Percentiles rank a stretch among this genome's conserved stretches.
These are phyloP conservation scores for Actinernus sp. DNA, from an alignment of 92 coral and sea anemone species.

Conservation along the genomic window DNA sequence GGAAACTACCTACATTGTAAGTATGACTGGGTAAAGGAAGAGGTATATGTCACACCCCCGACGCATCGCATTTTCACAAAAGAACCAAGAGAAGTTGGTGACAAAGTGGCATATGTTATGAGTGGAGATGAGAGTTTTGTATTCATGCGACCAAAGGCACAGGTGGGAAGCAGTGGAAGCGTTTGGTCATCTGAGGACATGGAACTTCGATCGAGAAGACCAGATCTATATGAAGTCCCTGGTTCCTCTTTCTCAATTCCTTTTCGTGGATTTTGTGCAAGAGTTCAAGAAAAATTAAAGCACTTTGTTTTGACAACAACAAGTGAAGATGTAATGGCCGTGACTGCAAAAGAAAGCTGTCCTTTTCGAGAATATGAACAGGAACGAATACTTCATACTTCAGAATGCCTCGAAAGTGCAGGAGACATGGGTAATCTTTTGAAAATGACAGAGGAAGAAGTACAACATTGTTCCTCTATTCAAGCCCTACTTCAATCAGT, in stretches of 20 bases:
- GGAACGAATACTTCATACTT: conserved; percentile 18
- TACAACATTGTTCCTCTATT: conserved; percentile 9
- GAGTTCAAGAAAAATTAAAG: conserved; percentile 37
- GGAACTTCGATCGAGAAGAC: conserved; percentile 29
- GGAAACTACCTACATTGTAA: conserved; percentile 71
- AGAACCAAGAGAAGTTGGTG: conserved; percentile 40
- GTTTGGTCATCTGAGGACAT: conserved; percentile 52
- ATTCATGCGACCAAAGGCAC: conserved; percentile 65
- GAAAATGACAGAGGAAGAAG: conserved; percentile 48
- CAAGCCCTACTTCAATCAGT: conserved; percentile 35
- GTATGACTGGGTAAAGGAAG: conserved; percentile 59
- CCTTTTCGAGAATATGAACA: conserved; percentile 35
- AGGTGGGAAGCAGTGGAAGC: conserved; percentile 51
- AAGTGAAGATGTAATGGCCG: conserved; percentile 28
- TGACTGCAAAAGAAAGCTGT: conserved; percentile 11
- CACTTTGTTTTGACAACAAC: conserved; percentile 55
- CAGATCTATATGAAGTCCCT: conserved; percentile 32
- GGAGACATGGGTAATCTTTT: conserved; percentile 9
- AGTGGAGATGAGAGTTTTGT: conserved; percentile 56
- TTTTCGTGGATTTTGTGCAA: conserved; percentile 39
- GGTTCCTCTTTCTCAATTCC: conserved; percentile 22
- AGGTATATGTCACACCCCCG: conserved; percentile 61
- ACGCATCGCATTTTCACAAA: conserved; percentile 59
- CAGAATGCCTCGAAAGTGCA: conserved; percentile 54
- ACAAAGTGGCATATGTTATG: conserved; percentile 35